These are phyloP conservation scores for Hyperoplus immaculatus DNA, from an alignment of 2,797 vertebrate genomes.

Conservation along the genomic window DNA sequence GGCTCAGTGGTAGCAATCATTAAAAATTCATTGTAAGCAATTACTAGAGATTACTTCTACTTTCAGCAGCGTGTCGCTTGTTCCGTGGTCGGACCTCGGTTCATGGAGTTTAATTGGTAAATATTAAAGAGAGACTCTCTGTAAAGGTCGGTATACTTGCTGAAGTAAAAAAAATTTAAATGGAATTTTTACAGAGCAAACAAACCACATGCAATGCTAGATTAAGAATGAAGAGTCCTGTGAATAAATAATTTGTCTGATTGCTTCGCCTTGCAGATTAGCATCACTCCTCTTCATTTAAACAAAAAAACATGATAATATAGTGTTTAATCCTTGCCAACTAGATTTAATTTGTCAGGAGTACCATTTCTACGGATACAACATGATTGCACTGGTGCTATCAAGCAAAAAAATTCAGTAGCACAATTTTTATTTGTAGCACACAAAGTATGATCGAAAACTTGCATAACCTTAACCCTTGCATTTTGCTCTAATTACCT, in stretches of 20 bases:
- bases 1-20: constrained; percentile 24
- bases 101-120: neutral
- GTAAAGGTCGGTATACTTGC: neutral
- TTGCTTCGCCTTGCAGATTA: constrained; percentile 15
- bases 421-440: too few relatives aligned
- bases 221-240: neutral
- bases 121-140: constrained; percentile 3
- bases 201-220: neutral
- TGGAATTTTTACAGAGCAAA: neutral
- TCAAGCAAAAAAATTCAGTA: too few relatives aligned
- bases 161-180: neutral
- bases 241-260: neutral
- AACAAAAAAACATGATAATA: neutral
- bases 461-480: too few relatives aligned
- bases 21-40: constrained; percentile 42
- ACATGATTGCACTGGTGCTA: neutral
- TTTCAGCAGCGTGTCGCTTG: neutral
- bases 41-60: constrained; percentile 36
- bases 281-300: neutral
- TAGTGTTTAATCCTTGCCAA: neutral
- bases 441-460: too few relatives aligned
- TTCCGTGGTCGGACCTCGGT: neutral
- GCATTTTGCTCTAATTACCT: too few relatives aligned
- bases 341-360: neutral
- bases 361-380: neutral